Conservation (phyloP, 2,113 vertebrate genomes). For the Agapornis roseicollis region DNA sequence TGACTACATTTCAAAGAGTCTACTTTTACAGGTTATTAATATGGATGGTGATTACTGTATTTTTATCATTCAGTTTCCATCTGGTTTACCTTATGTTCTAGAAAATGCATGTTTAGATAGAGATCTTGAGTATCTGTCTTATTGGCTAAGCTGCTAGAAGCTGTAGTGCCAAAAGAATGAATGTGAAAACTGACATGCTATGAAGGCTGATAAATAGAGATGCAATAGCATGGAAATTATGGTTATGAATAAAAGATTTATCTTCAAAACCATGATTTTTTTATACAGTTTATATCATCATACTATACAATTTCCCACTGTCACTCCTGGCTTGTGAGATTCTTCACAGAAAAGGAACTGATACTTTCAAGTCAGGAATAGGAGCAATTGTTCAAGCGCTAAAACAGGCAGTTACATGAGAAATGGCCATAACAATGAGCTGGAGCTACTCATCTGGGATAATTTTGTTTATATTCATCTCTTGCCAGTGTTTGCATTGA, state of each 20-base stretch:
- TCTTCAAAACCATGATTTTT: background rate
- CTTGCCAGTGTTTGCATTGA: constrained; percentile 37
- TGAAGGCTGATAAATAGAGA: constrained; percentile 53
- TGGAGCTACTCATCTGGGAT: constrained; percentile 23
- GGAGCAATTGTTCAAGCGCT: constrained; percentile 47
- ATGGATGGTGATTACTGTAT: background rate
- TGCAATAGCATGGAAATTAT: constrained; percentile 52
- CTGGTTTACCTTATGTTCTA: constrained; percentile 5
- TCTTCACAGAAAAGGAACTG: constrained; percentile 27
- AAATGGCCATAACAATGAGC: constrained; percentile 44
- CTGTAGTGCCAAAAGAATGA: constrained; percentile 18
- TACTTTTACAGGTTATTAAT: background rate
- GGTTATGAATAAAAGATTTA: constrained; percentile 60
- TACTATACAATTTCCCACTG: constrained; percentile 13
- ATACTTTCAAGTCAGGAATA: constrained; percentile 43
- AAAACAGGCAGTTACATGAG: constrained; percentile 31
- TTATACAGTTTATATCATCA: constrained; percentile 38
- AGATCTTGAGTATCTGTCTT: background rate
- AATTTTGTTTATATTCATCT: constrained; percentile 47
- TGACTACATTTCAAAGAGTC: background rate
- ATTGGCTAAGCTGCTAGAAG: background rate
- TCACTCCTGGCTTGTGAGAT: background rate
- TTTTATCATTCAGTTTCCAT: constrained; percentile 22
- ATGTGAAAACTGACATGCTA: constrained; percentile 35
- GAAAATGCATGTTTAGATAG: constrained; percentile 23